Conservation (phyloP, 2,888 invertebrate species). For the Ecliptopera silaceata region DNA sequence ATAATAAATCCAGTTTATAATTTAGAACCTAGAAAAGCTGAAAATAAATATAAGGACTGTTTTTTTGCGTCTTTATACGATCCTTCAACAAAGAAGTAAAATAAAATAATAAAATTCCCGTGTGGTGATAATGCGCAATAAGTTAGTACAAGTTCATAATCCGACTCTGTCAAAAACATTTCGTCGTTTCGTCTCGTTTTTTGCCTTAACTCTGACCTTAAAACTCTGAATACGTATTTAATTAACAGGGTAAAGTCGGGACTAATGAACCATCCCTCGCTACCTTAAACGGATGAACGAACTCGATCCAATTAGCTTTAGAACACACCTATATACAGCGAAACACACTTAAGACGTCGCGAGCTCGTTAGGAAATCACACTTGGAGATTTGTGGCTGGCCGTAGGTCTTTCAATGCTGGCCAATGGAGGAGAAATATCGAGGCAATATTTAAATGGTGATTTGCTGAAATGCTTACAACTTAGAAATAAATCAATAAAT, state of each 20-base stretch:
- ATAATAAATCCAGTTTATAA: too few species aligned
- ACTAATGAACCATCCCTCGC: constrained; percentile 70
- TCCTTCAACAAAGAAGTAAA: background rate
- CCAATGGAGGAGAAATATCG: constrained; percentile 10
- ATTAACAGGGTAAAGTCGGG: constrained; percentile 68
- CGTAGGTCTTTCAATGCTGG: constrained; percentile 40
- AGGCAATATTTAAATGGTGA: background rate
- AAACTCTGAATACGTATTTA: constrained; percentile 62
- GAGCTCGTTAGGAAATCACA: constrained; percentile 61
- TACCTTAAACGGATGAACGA: constrained; percentile 76
- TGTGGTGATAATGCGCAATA: background rate
- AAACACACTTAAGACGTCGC: constrained; percentile 72
- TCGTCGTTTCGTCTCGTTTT: background rate
- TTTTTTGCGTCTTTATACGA: too few species aligned
- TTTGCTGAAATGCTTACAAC: too few species aligned
- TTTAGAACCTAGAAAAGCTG: too few species aligned
- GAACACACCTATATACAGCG: constrained; percentile 71
- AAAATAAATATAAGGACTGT: too few species aligned
- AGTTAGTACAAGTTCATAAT: background rate
- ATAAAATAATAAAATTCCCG: too few species aligned
- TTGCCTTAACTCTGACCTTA: constrained; percentile 12
- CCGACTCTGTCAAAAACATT: background rate
- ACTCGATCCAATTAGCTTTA: constrained; percentile 74
- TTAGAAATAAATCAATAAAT: too few species aligned
- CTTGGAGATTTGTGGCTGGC: constrained; percentile 46